Conservation (phyloP, 2,797 vertebrate species). For the Typhlichthys subterraneus region DNA sequence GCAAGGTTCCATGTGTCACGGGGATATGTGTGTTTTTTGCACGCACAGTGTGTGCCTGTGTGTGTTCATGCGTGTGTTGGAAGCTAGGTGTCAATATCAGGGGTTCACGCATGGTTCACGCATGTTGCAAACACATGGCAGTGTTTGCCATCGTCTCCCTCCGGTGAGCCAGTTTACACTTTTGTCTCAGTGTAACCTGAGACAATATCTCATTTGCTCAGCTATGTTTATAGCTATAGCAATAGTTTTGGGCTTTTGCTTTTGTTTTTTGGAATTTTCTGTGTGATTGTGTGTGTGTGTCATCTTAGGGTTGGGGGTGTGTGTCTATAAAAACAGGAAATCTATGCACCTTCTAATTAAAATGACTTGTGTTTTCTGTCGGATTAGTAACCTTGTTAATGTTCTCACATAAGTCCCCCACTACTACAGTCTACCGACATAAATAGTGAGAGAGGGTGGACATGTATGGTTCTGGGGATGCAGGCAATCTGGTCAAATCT, state of each 20-base stretch:
- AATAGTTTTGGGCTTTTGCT: neutral
- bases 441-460: too few species aligned
- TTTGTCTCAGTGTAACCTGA: conserved; percentile 40
- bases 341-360: too few species aligned
- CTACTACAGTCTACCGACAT: too few species aligned
- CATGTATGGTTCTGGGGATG: too few species aligned
- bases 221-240: neutral
- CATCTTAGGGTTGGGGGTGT: too few species aligned
- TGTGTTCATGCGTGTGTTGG: conserved; percentile 5
- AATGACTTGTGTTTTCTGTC: too few species aligned
- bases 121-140: conserved; percentile 7
- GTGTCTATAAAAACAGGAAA: too few species aligned
- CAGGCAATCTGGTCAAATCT: too few species aligned
- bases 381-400: too few species aligned
- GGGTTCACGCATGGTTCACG: conserved; percentile 28
- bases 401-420: too few species aligned
- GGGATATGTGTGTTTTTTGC: neutral
- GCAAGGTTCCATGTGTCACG: conserved; percentile 3
- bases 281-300: neutral
- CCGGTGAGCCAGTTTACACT: conserved; percentile 35
- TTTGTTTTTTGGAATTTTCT: neutral
- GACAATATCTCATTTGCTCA: conserved; percentile 7
- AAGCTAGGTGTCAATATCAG: conserved; percentile 11
- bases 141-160: conserved; percentile 11
- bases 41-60: neutral